Percentiles rank a stretch among this genome's conserved stretches.
These are phyloP conservation scores for Nothoprocta pentlandii DNA, from an alignment of 2,113 vertebrate genomes.

Conservation along the genomic window DNA sequence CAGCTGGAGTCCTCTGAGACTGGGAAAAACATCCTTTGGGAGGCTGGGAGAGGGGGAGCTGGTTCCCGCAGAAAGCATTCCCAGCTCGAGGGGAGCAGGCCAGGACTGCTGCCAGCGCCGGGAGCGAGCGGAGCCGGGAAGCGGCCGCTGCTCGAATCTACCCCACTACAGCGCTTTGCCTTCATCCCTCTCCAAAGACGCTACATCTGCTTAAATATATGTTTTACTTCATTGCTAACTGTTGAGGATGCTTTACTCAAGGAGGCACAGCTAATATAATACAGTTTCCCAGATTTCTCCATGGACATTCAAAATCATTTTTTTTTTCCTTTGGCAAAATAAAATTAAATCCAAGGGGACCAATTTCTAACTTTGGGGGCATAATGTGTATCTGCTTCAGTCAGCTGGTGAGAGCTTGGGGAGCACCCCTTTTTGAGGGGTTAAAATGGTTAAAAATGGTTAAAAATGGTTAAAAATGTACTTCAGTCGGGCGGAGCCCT, in stretches of 20 bases:
- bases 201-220: constrained; percentile 5
- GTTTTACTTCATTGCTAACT: constrained; percentile 30
- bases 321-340: background rate
- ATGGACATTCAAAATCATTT: constrained; percentile 19
- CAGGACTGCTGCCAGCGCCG: background rate
- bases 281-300: constrained; percentile 33
- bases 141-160: background rate
- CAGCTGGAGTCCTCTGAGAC: background rate
- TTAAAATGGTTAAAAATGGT: background rate
- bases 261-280: constrained; percentile 7
- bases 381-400: background rate
- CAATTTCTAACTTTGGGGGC: background rate
- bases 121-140: constrained; percentile 9
- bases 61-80: background rate
- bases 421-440: background rate
- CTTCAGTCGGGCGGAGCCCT: too few species aligned
- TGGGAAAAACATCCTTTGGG: background rate
- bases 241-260: constrained; percentile 43
- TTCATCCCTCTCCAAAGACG: constrained; percentile 13
- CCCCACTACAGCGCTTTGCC: constrained; percentile 13
- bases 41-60: background rate
- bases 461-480: background rate
- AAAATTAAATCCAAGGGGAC: background rate
- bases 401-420: background rate
- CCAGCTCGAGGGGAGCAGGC: background rate